Evolutionary conservation across 2,888 invertebrate species (phyloP).

Genomic region (Notocelia uddmanniana): DNA sequence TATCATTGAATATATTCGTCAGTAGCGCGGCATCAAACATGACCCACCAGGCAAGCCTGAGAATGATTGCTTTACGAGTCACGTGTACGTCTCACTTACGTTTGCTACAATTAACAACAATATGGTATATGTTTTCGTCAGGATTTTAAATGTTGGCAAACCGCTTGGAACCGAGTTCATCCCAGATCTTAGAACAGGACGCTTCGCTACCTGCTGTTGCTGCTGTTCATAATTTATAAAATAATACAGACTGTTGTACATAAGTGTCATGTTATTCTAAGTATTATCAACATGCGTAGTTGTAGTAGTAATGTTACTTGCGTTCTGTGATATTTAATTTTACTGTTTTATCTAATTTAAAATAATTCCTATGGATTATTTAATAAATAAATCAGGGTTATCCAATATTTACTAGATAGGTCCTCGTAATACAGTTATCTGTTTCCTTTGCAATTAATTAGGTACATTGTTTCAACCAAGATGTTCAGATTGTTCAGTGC

Average conservation of each 20-base stretch:
- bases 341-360: background rate
- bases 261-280: conserved; percentile 2
- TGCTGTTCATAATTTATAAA: background rate
- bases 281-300: conserved; percentile 8
- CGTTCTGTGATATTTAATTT: conserved; percentile 20
- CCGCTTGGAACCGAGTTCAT: background rate
- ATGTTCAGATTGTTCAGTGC: too few relatives aligned
- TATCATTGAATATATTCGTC: background rate
- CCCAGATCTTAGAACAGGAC: background rate
- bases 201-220: too few relatives aligned
- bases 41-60: too few relatives aligned
- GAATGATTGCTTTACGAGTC: too few relatives aligned
- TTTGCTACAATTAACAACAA: too few relatives aligned
- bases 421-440: too few relatives aligned
- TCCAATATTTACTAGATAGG: too few relatives aligned
- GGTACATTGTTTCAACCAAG: too few relatives aligned
- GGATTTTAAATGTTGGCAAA: background rate
- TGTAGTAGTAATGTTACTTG: conserved; percentile 9
- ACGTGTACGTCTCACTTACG: too few relatives aligned
- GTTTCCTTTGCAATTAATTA: too few relatives aligned
- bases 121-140: too few relatives aligned
- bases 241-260: conserved; percentile 15
- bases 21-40: background rate
- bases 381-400: background rate
- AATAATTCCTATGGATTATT: background rate